These are phyloP conservation scores for Muscicapa adusta DNA, from an alignment of 2,113 vertebrate genomes.

Conservation along the genomic window DNA sequence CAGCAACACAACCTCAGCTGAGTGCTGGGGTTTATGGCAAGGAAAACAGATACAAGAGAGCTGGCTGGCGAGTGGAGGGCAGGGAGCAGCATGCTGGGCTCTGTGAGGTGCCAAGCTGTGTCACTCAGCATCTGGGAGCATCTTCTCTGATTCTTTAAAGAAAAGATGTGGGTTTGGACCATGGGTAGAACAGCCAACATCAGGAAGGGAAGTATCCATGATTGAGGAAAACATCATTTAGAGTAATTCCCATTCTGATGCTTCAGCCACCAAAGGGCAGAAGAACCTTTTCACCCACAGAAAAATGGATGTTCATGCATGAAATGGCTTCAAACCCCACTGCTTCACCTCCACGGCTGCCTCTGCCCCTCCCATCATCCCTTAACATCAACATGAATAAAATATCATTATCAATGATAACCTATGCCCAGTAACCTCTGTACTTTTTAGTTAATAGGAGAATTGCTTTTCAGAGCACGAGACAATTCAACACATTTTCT, in stretches of 20 bases:
- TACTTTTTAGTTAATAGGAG: neutral
- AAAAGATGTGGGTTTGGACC: neutral
- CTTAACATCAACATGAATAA: neutral
- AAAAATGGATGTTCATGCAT: neutral
- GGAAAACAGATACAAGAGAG: neutral
- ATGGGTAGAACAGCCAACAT: neutral
- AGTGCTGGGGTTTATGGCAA: neutral
- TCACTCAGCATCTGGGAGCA: fast-evolving
- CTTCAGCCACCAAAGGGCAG: neutral
- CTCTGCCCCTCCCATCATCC: neutral
- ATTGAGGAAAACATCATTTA: neutral
- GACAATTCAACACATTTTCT: neutral
- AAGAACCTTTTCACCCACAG: neutral
- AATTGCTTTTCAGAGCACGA: neutral
- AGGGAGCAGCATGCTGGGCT: neutral
- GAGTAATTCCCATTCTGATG: neutral
- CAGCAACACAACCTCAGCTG: neutral
- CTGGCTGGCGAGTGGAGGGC: neutral
- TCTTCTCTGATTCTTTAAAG: neutral
- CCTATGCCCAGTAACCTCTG: neutral
- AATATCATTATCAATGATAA: neutral
- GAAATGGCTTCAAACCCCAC: neutral
- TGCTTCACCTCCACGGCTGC: neutral
- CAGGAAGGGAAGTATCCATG: neutral
- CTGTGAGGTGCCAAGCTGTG: fast-evolving